A percentile compares a stretch with the other conserved stretches of the same genome.
Evolutionary conservation across 2,113 vertebrate genomes (phyloP).

Genomic region (Rhinopithecus roxellana): DNA sequence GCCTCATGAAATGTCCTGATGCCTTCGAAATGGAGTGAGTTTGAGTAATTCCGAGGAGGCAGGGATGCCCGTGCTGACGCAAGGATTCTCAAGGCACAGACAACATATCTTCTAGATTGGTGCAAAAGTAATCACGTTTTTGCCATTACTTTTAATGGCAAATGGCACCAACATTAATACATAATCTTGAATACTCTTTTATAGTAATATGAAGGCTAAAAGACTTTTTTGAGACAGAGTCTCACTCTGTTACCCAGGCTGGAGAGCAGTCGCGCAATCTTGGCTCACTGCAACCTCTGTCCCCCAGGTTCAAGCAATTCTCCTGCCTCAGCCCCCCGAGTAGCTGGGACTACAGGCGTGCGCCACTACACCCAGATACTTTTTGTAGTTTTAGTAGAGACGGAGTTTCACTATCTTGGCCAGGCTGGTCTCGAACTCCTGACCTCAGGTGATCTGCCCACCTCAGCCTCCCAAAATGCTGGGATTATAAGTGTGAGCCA

Average conservation of each 20-base stretch:
- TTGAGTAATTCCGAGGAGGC: not conserved
- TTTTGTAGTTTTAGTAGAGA: not conserved
- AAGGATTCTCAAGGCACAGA: no score
- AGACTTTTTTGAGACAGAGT: not conserved
- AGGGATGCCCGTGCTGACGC: no score
- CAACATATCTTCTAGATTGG: no score
- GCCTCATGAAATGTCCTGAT: not conserved
- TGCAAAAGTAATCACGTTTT: no score
- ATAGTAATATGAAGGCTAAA: conserved; percentile 33
- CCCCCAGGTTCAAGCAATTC: not conserved
- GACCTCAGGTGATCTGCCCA: not conserved
- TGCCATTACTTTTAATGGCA: no score
- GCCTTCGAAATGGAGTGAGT: not conserved
- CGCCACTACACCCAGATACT: not conserved
- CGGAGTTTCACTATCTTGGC: not conserved
- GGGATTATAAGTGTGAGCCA: not conserved
- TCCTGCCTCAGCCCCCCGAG: not conserved
- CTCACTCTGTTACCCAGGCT: not conserved
- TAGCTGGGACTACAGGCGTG: not conserved
- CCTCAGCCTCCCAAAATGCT: not conserved
- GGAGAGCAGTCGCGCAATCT: not conserved
- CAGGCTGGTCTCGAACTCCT: not conserved
- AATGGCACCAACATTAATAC: no score
- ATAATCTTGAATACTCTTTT: conserved; percentile 35
- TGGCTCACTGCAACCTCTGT: not conserved